These are phyloP conservation scores for Henricia sp. DNA, from an alignment of 53 echinoderm and acorn worm species.

Conservation along the genomic window DNA sequence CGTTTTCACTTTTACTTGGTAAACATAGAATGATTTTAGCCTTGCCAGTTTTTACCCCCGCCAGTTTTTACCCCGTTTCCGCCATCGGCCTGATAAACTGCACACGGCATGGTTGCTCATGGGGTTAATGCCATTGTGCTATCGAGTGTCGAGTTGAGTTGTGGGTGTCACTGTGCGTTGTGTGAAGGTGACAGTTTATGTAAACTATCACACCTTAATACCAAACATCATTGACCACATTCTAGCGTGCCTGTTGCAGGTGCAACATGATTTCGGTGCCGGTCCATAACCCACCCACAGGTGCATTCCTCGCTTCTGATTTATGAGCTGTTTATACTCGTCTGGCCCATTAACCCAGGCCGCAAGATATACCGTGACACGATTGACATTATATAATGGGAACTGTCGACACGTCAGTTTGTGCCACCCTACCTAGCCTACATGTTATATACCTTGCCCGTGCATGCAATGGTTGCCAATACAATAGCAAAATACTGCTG, in stretches of 20 bases:
- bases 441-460: no score
- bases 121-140: no score
- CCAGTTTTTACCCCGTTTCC: no score
- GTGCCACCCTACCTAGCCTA: no score
- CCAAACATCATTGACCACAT: neutral
- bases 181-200: neutral
- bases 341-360: constrained; percentile 26
- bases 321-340: constrained; percentile 6
- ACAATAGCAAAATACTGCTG: no score
- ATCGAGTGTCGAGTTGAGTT: no score
- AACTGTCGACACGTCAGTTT: constrained; percentile 16
- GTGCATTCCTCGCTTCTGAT: neutral
- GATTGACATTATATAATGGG: neutral
- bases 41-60: no score
- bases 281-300: neutral
- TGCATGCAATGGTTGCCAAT: no score
- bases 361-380: neutral
- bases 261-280: neutral
- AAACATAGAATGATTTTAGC: no score
- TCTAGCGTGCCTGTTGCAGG: neutral
- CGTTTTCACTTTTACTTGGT: no score
- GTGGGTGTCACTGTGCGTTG: neutral
- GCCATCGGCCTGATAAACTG: no score
- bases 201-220: neutral
- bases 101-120: no score